Percentiles rank a stretch among this genome's conserved stretches.
phyloP scores from a whole-genome alignment of 53 echinoderm and acorn worm genomes.

The Holothuria leucospilota region DNA sequence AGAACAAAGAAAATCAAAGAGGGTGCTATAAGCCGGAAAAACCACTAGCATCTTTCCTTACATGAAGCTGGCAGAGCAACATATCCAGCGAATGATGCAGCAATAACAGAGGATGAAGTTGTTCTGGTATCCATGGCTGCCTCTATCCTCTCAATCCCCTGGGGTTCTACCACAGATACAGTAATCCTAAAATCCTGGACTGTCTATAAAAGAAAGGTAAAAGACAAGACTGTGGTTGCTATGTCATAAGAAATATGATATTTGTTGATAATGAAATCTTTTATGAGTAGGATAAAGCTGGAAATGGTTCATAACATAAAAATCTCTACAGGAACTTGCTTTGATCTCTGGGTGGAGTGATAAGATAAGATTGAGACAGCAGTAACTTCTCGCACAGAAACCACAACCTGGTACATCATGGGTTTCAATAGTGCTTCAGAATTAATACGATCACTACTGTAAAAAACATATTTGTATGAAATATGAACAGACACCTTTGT shows the following conservation, averaged over 20 bases:
- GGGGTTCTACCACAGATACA: conserved; percentile 81
- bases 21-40: too few species aligned
- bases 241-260: neutral
- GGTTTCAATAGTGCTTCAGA: too few species aligned
- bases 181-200: conserved; percentile 74
- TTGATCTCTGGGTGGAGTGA: too few species aligned
- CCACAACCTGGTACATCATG: too few species aligned
- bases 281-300: neutral
- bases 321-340: too few species aligned
- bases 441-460: too few species aligned
- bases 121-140: conserved; percentile 72
- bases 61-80: conserved; percentile 41
- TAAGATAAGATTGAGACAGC: too few species aligned
- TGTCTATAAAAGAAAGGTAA: conserved; percentile 48
- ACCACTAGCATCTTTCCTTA: conserved; percentile 3
- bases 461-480: too few species aligned
- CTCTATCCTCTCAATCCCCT: conserved; percentile 76
- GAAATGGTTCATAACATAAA: too few species aligned
- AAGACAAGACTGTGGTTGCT: neutral
- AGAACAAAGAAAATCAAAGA: too few species aligned
- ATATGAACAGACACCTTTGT: too few species aligned
- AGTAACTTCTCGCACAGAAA: too few species aligned
- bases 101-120: conserved; percentile 36
- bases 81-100: conserved; percentile 48
- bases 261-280: neutral